These are phyloP conservation scores for Silurus lanzhouensis DNA, from an alignment of 2,797 vertebrate species.

Conservation along the genomic window DNA sequence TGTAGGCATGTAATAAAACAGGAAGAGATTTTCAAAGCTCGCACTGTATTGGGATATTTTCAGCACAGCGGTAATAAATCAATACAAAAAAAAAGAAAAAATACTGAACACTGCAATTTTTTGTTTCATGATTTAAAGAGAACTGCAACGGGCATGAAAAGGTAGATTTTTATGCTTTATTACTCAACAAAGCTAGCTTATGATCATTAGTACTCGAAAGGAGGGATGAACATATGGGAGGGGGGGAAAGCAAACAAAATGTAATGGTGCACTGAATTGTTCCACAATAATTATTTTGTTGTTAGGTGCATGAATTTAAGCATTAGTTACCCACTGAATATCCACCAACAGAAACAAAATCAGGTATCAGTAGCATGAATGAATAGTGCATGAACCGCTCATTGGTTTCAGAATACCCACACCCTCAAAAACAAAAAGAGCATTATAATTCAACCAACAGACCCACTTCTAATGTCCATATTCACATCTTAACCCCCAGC, in stretches of 20 bases:
- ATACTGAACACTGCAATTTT: slow-evolving; percentile 66
- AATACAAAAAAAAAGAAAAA: slow-evolving; percentile 57
- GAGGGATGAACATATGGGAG: slow-evolving; percentile 72
- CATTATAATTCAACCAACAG: slow-evolving; percentile 65
- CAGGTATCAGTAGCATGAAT: slow-evolving; percentile 85
- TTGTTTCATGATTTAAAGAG: slow-evolving; percentile 87
- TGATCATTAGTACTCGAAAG: slow-evolving; percentile 72
- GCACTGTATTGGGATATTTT: slow-evolving; percentile 76
- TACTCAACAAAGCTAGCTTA: slow-evolving; percentile 84
- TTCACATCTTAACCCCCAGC: slow-evolving; percentile 61
- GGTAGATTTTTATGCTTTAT: slow-evolving; percentile 81
- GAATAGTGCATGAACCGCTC: slow-evolving; percentile 74
- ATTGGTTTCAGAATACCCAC: slow-evolving; percentile 65
- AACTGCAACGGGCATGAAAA: slow-evolving; percentile 71
- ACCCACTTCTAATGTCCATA: slow-evolving; percentile 62
- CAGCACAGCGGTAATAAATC: slow-evolving; percentile 72
- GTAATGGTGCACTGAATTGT: slow-evolving; percentile 56
- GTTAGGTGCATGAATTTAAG: slow-evolving; percentile 69
- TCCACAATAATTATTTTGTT: slow-evolving; percentile 47
- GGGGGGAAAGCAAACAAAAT: slow-evolving; percentile 79
- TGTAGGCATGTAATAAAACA: slow-evolving; percentile 65
- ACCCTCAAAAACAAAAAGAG: slow-evolving; percentile 46
- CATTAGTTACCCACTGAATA: slow-evolving; percentile 65
- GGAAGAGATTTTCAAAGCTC: slow-evolving; percentile 68
- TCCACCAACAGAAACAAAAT: slow-evolving; percentile 65